Percentiles rank a stretch among this genome's conserved stretches.
Evolutionary conservation across 2,113 vertebrate species (phyloP).

Genomic region (Bos taurus): DNA sequence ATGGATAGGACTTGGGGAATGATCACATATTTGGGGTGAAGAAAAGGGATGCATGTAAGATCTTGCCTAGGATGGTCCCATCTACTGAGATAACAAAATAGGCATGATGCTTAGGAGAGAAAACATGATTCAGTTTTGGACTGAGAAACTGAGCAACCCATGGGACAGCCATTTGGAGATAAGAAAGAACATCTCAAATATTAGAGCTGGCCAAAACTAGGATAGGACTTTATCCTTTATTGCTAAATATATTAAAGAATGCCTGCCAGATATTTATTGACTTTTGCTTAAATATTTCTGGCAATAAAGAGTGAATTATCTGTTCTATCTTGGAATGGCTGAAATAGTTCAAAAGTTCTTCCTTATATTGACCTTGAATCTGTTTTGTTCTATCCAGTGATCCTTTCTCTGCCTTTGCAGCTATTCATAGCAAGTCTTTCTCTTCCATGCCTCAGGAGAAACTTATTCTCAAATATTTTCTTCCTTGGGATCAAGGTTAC

Average conservation of each 20-base stretch:
- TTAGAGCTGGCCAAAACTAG: not conserved
- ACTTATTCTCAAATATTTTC: not conserved
- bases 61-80: not conserved
- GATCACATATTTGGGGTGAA: not conserved
- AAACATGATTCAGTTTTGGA: not conserved
- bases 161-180: not conserved
- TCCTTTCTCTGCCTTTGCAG: not conserved
- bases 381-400: not conserved
- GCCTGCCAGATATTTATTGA: not conserved
- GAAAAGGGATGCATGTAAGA: not conserved
- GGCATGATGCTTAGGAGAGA: not conserved
- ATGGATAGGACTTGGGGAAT: not conserved
- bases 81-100: not conserved
- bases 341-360: not conserved
- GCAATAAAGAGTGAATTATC: not conserved
- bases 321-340: not conserved
- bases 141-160: not conserved
- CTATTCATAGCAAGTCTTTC: not conserved
- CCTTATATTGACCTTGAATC: not conserved
- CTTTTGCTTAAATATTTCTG: constrained; percentile 4
- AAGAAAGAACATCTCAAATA: not conserved
- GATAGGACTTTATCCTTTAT: not conserved
- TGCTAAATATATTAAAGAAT: not conserved
- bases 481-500: not conserved
- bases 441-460: not conserved